A percentile compares a stretch with the other conserved stretches of the same genome.
Evolutionary conservation across 2,797 vertebrate species (phyloP).

Genomic region (Schizothorax lantsangensis): DNA sequence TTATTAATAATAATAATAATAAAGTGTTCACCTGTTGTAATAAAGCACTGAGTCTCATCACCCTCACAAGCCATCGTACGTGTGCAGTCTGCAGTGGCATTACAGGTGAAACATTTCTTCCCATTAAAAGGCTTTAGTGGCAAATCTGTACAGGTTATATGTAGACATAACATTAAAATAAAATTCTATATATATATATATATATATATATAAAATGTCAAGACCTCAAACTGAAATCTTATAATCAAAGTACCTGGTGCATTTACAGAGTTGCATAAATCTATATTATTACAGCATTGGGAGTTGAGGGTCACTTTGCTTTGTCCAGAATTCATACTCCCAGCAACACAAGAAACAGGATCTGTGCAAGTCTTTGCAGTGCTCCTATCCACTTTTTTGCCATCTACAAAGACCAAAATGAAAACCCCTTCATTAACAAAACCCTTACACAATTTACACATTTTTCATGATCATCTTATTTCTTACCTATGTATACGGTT

Average conservation of each 20-base stretch:
- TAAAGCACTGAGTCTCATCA: conserved; percentile 35
- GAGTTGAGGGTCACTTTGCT: fast-evolving
- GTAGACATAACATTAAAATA: background rate
- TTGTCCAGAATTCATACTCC: conserved; percentile 60
- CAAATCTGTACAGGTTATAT: conserved; percentile 6
- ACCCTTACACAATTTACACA: background rate
- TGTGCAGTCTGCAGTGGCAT: background rate
- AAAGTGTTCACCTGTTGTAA: conserved; percentile 24
- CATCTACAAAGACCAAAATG: conserved; percentile 51
- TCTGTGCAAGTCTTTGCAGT: conserved; percentile 26
- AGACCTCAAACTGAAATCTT: background rate
- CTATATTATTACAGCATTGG: conserved; percentile 61
- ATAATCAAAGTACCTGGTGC: conserved; percentile 54
- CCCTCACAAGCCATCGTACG: conserved; percentile 27
- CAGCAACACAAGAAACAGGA: conserved; percentile 41
- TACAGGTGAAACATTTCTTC: conserved; percentile 19
- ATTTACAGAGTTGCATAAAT: conserved; percentile 61
- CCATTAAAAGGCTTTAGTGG: background rate
- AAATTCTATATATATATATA: background rate
- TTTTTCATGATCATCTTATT: background rate
- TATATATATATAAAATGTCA: background rate
- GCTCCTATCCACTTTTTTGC: fast-evolving
- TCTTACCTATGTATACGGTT: conserved; percentile 27
- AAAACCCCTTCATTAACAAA: background rate
- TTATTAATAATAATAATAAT: no score